A percentile compares a stretch with the other conserved stretches of the same genome.
phyloP scores from a whole-genome alignment of 2,797 vertebrate species.

The Tachyglossus aculeatus region DNA sequence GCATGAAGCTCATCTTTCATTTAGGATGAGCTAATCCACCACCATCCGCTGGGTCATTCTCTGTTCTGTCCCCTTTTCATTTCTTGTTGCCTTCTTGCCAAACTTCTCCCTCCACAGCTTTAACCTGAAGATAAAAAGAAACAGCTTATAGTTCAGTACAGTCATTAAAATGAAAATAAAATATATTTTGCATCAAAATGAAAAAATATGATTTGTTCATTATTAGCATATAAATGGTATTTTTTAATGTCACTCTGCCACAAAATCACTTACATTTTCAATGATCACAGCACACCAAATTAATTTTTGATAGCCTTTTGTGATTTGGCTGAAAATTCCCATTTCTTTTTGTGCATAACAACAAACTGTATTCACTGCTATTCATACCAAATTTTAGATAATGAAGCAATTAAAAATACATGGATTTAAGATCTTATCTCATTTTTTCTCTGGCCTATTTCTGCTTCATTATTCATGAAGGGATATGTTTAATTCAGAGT shows the following conservation, averaged over 20 bases:
- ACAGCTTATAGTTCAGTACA: conserved; percentile 75
- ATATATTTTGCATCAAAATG: conserved; percentile 80
- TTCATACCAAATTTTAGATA: conserved; percentile 82
- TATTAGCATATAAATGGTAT: conserved; percentile 88
- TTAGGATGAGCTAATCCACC: too few relatives aligned
- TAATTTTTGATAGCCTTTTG: conserved; percentile 86
- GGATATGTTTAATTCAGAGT: conserved; percentile 82
- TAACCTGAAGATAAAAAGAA: conserved; percentile 67
- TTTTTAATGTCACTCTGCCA: conserved; percentile 77
- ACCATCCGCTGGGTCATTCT: too few relatives aligned
- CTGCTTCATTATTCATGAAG: conserved; percentile 83
- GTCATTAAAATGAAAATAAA: conserved; percentile 80
- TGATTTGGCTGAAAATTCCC: conserved; percentile 80
- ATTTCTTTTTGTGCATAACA: conserved; percentile 79
- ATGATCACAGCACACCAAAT: conserved; percentile 83
- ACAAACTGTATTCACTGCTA: conserved; percentile 78
- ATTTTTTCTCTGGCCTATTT: conserved; percentile 79
- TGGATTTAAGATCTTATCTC: conserved; percentile 83
- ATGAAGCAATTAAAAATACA: conserved; percentile 87
- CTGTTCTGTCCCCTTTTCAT: conserved; percentile 18
- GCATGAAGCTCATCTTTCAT: too few relatives aligned
- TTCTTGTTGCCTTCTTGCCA: conserved; percentile 37
- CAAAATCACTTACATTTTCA: conserved; percentile 80
- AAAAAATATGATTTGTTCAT: conserved; percentile 73
- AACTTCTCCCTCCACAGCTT: conserved; percentile 56